These are phyloP conservation scores for Agrypnia vestita DNA, from an alignment of 1,140 invertebrate species.

Conservation along the genomic window DNA sequence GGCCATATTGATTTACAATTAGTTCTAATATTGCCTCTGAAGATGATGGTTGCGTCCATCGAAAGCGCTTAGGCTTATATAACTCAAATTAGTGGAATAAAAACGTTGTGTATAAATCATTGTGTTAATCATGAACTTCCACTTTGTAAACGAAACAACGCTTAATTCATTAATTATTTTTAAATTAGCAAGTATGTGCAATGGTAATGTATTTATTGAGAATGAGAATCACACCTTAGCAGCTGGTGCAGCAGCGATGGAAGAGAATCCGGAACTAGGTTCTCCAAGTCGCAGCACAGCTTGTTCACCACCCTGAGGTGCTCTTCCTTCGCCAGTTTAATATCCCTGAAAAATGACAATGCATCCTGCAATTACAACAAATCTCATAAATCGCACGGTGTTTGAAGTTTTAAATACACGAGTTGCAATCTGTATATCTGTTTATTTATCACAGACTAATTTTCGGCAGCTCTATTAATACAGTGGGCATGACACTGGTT, in stretches of 20 bases:
- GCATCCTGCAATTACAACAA: neutral
- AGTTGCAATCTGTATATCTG: neutral
- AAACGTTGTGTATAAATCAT: no score
- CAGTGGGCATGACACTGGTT: no score
- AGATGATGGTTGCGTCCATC: no score
- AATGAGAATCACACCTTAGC: conserved; percentile 52
- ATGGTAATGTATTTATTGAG: neutral
- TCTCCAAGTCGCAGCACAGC: conserved; percentile 64
- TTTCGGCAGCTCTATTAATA: neutral
- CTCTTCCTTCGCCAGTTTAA: conserved; percentile 65
- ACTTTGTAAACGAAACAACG: no score
- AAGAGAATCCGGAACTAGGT: conserved; percentile 65
- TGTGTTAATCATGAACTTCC: no score
- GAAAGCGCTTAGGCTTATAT: no score
- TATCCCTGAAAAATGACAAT: conserved; percentile 52
- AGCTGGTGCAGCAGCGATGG: conserved; percentile 66
- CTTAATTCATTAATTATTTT: no score
- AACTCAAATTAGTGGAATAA: no score
- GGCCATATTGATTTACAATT: no score
- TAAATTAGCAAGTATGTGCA: no score
- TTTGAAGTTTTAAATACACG: conserved; percentile 5
- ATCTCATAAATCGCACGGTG: neutral
- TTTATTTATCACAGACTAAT: neutral
- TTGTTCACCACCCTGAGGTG: conserved; percentile 65
- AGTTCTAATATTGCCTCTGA: no score